Evolutionary conservation across 2,888 invertebrate species (phyloP).

Genomic region (Andrena camellia): DNA sequence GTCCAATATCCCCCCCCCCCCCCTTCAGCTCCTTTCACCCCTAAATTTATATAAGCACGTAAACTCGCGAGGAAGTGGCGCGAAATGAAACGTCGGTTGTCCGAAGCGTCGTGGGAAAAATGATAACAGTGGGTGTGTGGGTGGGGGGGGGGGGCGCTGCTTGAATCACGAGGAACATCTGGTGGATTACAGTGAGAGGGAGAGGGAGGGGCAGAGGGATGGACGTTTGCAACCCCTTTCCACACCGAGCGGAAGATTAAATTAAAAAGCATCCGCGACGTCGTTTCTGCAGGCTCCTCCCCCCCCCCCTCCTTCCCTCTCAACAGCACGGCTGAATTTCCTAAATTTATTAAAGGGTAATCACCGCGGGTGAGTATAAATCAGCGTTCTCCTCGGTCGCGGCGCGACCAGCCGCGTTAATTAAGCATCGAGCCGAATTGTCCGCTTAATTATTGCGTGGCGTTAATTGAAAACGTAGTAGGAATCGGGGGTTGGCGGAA

Average conservation of each 20-base stretch:
- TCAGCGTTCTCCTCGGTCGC: conserved; percentile 20
- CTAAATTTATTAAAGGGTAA: conserved; percentile 49
- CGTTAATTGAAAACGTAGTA: not conserved
- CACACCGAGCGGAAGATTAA: conserved; percentile 29
- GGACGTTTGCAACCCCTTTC: conserved; percentile 2
- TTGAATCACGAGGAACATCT: conserved; percentile 49
- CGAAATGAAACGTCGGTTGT: conserved; percentile 28
- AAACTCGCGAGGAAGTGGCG: not conserved
- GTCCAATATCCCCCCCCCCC: not conserved
- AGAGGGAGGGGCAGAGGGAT: too few species aligned
- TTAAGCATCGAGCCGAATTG: conserved; percentile 28
- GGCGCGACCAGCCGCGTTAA: conserved; percentile 19
- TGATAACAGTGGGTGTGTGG: conserved; percentile 6
- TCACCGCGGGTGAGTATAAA: conserved; percentile 23
- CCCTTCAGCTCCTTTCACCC: not conserved
- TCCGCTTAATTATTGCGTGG: conserved; percentile 18
- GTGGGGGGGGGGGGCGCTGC: not conserved
- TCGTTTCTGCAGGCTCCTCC: conserved; percentile 6
- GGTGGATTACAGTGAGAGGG: conserved; percentile 32
- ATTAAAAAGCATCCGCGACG: conserved; percentile 47
- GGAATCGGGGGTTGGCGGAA: too few species aligned
- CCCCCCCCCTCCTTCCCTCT: not conserved
- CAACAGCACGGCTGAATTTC: conserved; percentile 18
- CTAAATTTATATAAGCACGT: conserved; percentile 15
- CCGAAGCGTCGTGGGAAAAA: conserved; percentile 7